phyloP scores from a whole-genome alignment of 2,888 invertebrate genomes.

The Mythimna albipuncta region DNA sequence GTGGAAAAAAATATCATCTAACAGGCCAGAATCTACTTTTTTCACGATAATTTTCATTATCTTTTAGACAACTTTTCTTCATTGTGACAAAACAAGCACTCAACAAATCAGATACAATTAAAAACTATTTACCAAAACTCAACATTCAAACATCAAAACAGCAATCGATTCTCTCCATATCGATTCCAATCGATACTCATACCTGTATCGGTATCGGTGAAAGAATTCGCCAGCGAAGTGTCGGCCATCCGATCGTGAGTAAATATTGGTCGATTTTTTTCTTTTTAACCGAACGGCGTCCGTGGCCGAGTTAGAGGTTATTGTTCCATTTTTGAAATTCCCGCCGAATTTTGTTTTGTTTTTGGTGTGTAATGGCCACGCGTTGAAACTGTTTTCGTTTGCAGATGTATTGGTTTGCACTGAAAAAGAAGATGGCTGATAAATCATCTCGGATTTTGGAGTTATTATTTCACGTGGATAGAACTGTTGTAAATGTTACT shows the following conservation, averaged over 20 bases:
- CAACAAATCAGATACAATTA: slow-evolving; percentile 7
- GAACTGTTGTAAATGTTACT: not conserved
- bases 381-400: slow-evolving; percentile 63
- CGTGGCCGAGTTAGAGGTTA: slow-evolving; percentile 89
- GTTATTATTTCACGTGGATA: slow-evolving; percentile 3
- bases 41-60: not conserved
- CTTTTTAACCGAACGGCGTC: slow-evolving; percentile 83
- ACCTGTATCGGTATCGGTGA: slow-evolving; percentile 76
- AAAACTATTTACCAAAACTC: slow-evolving; percentile 32
- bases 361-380: slow-evolving; percentile 69
- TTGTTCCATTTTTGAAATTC: slow-evolving; percentile 87
- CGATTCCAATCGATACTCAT: slow-evolving; percentile 62
- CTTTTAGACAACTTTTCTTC: not conserved
- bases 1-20: not conserved
- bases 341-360: slow-evolving; percentile 78
- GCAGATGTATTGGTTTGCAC: slow-evolving; percentile 53
- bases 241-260: slow-evolving; percentile 75
- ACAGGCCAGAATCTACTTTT: not conserved
- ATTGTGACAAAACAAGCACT: slow-evolving; percentile 27
- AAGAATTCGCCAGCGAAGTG: slow-evolving; percentile 76
- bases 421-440: slow-evolving; percentile 59
- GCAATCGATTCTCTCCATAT: slow-evolving; percentile 45
- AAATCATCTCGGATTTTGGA: slow-evolving; percentile 32
- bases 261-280: slow-evolving; percentile 80
- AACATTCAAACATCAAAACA: slow-evolving; percentile 36